phyloP scores from a whole-genome alignment of 2,113 vertebrate genomes.

The Okapia johnstoni region DNA sequence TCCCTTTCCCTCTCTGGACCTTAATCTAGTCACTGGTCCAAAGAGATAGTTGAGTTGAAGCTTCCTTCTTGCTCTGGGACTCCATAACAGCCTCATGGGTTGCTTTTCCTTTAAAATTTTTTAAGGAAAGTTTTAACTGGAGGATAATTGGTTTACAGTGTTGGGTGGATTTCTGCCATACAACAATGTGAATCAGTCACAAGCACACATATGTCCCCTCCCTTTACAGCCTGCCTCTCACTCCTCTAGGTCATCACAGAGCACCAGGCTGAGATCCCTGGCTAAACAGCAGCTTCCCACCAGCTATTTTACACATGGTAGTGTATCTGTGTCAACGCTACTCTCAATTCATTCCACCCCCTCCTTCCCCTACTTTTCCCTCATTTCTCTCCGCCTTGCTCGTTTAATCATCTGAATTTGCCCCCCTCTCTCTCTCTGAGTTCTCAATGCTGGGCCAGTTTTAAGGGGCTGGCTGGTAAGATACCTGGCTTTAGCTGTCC shows the following conservation, averaged over 20 bases:
- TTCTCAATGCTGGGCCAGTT: neutral
- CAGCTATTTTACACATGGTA: neutral
- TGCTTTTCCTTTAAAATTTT: neutral
- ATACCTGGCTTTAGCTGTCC: neutral
- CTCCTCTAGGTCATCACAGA: neutral
- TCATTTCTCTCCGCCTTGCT: fast-evolving
- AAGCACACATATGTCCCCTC: neutral
- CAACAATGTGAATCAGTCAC: neutral
- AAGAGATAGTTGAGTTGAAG: neutral
- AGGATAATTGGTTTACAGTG: neutral
- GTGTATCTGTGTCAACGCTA: neutral
- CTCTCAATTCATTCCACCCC: neutral
- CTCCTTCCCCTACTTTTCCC: neutral
- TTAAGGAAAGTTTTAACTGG: neutral
- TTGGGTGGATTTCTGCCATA: neutral
- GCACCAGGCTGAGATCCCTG: neutral
- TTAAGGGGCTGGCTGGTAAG: neutral
- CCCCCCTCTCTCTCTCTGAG: neutral
- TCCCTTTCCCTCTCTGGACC: neutral
- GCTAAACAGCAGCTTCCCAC: neutral
- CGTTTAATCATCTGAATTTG: neutral
- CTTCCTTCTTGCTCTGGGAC: neutral
- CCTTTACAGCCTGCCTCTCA: neutral
- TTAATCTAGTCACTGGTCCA: neutral
- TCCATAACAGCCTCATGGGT: fast-evolving